Base-by-base conservation (phyloP, 2,113 vertebrate genomes). In the Cervus canadensis region DNA sequence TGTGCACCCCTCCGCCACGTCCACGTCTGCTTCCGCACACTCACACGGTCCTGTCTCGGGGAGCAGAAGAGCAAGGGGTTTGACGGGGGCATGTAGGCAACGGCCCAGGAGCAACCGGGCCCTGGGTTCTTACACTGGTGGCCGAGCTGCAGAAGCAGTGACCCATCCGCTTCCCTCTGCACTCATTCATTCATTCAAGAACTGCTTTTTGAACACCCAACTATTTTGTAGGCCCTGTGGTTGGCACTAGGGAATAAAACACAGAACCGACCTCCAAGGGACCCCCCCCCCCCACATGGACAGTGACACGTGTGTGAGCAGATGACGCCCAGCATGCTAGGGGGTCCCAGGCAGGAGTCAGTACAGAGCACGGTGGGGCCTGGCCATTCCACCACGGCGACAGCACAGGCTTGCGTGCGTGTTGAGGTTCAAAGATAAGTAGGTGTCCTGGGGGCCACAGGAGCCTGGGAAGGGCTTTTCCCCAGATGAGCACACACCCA, bases 331-430 rank as follows among this genome's bases (percentile, higher is more conserved):
- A 4, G 14, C 3, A 2, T 5, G 1, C 45, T 48, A 14, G 50
- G 54, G 54, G n/a, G n/a, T 21, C 83, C 79, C 26, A 1, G 36
- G 57, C 59, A 43, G 86, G 76, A 50, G 36, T 40, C 17, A 19
- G 17, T 14, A 45, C 7, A 6, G 82, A 23, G 30, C 7, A 11
- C 14, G 1, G 45, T 3, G 14, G 33, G 50, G 81, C 67, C 94
- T 23, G 71, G 76, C 43, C 8, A 1, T 43, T 30, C 59, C 45
- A 25, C 28, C 11, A 0, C 30, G n/a, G 57, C 4, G 2, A 1
- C 28, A 12, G 54, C 56, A 40, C 1, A 2, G 74, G 54, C 40
- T 26, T 5, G 2, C 0, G 3, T 33, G 26, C 0, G 0, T 7
- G 45, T 40, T 71, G 25, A 84, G 64, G 85, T 93, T 52, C 50